Conservation (phyloP, 2,797 vertebrate genomes). For the Diglossa cyanea region DNA sequence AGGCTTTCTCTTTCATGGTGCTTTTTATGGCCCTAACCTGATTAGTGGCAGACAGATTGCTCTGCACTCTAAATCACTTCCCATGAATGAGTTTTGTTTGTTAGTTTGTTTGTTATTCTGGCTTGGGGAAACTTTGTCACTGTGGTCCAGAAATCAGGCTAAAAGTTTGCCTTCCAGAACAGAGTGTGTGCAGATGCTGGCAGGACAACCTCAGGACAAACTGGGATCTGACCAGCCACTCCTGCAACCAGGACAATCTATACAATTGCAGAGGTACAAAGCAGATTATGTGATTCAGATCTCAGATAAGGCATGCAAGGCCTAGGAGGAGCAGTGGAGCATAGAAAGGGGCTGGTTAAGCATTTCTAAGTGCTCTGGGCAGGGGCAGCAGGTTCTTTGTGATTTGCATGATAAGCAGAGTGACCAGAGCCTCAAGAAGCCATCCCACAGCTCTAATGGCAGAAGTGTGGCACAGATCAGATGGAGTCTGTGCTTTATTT, state of each 20-base stretch:
- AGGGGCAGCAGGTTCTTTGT: not conserved
- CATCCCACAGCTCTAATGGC: not conserved
- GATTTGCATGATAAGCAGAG: not conserved
- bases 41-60: not conserved
- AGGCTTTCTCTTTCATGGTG: not conserved
- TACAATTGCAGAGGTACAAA: not conserved
- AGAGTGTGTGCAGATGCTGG: not conserved
- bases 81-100: not conserved
- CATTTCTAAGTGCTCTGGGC: not conserved
- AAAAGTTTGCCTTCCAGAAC: not conserved
- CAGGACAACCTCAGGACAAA: not conserved
- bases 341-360: not conserved
- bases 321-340: not conserved
- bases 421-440: not conserved
- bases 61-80: not conserved
- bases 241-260: accelerated
- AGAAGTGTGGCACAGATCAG: not conserved
- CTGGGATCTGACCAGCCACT: not conserved
- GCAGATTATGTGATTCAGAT: not conserved
- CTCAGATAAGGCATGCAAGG: not conserved
- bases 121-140: not conserved
- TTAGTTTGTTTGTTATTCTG: not conserved
- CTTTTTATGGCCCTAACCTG: not conserved
- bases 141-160: not conserved
- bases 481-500: not conserved